Percentiles rank a stretch among this genome's conserved stretches.
These are phyloP conservation scores for Lepilemur septentrionalis DNA, from an alignment of 2,797 vertebrate species.

Conservation along the genomic window DNA sequence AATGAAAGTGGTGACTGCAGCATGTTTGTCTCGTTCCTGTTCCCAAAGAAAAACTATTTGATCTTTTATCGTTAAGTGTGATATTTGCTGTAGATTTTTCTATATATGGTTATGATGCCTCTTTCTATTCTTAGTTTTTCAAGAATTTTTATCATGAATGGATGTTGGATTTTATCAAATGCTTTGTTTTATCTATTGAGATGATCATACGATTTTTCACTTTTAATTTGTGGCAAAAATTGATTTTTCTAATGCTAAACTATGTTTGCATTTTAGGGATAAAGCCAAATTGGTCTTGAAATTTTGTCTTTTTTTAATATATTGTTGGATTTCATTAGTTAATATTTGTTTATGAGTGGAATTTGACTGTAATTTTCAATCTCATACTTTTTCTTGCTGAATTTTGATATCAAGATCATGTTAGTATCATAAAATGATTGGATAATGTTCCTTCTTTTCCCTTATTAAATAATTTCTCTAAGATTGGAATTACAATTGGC, in stretches of 20 bases:
- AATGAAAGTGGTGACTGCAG: not conserved
- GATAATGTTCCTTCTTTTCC: not conserved
- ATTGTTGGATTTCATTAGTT: not conserved
- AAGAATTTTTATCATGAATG: no score
- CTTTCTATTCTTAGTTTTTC: no score
- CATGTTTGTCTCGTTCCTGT: not conserved
- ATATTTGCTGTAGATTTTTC: no score
- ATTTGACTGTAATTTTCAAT: accelerated
- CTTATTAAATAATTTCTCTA: not conserved
- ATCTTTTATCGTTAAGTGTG: not conserved
- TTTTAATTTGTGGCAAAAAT: not conserved
- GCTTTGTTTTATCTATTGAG: no score
- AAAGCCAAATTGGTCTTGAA: not conserved
- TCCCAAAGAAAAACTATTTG: not conserved
- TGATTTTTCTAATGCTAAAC: not conserved
- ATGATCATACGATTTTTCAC: no score
- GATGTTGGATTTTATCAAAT: no score
- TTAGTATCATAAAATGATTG: not conserved
- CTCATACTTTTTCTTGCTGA: not conserved
- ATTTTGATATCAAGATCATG: not conserved
- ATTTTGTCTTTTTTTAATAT: not conserved
- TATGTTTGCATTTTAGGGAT: not conserved
- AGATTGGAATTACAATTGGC: not conserved
- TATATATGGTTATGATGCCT: no score
- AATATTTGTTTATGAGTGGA: not conserved